A percentile compares a stretch with the other conserved stretches of the same genome.
These are phyloP conservation scores for Ranitomeya imitator DNA, from an alignment of 2,113 vertebrate species.

Conservation along the genomic window DNA sequence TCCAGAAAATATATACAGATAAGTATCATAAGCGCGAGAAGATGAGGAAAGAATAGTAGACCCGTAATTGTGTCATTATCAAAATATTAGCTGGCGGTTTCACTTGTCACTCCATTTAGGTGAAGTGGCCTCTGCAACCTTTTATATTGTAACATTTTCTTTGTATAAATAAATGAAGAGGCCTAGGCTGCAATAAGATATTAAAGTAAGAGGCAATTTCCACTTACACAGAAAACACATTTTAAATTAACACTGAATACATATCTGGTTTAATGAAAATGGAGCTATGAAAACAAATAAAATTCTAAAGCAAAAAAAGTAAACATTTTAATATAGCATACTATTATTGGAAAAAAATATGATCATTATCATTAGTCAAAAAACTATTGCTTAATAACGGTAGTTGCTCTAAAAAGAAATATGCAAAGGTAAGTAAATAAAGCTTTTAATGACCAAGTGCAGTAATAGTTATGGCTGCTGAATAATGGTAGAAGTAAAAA, in stretches of 20 bases:
- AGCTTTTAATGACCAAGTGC: too few relatives aligned
- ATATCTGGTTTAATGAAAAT: not conserved
- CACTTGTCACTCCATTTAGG: conserved; percentile 36
- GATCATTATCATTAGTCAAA: too few relatives aligned
- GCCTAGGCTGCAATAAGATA: not conserved
- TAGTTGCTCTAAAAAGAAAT: too few relatives aligned
- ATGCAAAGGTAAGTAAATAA: too few relatives aligned
- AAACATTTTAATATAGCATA: not conserved
- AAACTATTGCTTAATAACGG: too few relatives aligned
- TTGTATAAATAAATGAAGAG: conserved; percentile 46
- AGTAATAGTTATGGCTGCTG: too few relatives aligned
- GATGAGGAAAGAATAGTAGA: conserved; percentile 21
- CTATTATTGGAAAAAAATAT: not conserved
- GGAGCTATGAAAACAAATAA: not conserved
- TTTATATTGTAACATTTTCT: conserved; percentile 8
- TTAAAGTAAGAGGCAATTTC: not conserved
- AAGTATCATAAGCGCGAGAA: not conserved
- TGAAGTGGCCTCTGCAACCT: conserved; percentile 9
- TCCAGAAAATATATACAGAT: conserved; percentile 65
- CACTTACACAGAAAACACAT: not conserved
- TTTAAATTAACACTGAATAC: not conserved
- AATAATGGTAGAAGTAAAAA: too few relatives aligned
- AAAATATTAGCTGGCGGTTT: conserved; percentile 41
- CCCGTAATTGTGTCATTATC: conserved; percentile 42
- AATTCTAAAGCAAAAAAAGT: not conserved